Percentiles rank a stretch among this genome's conserved stretches.
Conservation (phyloP, 2,797 vertebrate species). For the Enteromius argenteus region DNA sequence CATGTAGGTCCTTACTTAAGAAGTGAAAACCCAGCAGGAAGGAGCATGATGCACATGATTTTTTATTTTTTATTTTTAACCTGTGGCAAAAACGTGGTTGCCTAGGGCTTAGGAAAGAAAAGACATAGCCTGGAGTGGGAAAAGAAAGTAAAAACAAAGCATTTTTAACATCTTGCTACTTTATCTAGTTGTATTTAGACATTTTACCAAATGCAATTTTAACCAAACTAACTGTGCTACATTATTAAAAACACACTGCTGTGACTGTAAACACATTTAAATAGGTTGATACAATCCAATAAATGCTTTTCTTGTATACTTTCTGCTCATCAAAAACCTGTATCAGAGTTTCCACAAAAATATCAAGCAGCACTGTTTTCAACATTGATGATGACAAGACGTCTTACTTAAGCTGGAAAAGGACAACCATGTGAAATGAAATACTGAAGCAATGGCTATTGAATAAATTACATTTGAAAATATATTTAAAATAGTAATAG, state of each 20-base stretch:
- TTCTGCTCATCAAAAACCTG: not conserved
- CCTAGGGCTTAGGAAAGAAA: not conserved
- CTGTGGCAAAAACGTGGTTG: not conserved
- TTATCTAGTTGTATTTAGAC: not conserved
- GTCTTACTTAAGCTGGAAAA: not conserved
- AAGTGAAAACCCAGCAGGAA: not conserved
- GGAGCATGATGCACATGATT: not conserved
- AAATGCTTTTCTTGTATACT: not conserved
- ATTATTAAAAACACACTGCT: not conserved
- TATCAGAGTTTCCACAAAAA: not conserved
- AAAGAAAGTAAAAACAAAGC: not conserved
- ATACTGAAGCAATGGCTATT: not conserved
- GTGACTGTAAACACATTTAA: not conserved
- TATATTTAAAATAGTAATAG: not conserved
- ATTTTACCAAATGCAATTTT: not conserved
- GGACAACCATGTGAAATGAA: not conserved
- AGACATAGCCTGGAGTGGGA: not conserved
- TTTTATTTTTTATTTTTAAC: constrained; percentile 3
- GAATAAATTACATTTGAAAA: not conserved
- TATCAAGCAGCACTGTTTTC: not conserved
- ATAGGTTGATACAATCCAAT: not conserved
- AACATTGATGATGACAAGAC: not conserved
- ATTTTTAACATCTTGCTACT: not conserved
- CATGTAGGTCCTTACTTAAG: constrained; percentile 17
- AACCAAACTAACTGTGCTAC: not conserved